Conservation (phyloP, 2,797 vertebrate genomes). For the Typhlichthys eigenmanni region DNA sequence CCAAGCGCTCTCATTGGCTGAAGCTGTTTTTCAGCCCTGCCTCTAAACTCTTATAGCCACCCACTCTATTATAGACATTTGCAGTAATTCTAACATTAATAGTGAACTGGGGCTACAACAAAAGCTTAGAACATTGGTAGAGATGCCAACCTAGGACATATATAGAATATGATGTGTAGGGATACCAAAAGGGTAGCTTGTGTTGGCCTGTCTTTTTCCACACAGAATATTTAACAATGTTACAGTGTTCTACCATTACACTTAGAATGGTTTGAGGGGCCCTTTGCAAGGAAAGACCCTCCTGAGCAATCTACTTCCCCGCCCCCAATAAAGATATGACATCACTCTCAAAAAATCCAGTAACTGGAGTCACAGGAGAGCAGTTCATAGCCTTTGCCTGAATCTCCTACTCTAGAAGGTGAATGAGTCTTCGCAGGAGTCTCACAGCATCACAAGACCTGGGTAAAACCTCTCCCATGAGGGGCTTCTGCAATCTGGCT, state of each 20-base stretch:
- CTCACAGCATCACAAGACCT: conserved; percentile 59
- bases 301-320: conserved; percentile 51
- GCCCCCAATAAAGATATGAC: conserved; percentile 68
- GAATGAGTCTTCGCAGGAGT: conserved; percentile 42
- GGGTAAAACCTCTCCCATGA: conserved; percentile 48
- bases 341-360: conserved; percentile 71
- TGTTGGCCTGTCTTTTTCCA: too few species aligned
- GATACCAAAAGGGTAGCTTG: too few species aligned
- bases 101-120: too few species aligned
- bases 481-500: conserved; percentile 39
- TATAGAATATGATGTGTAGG: too few species aligned
- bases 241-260: conserved; percentile 51
- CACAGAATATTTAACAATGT: conserved; percentile 17
- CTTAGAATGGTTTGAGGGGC: conserved; percentile 61
- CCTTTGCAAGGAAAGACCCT: conserved; percentile 53
- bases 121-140: too few species aligned
- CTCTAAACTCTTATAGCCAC: too few species aligned
- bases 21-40: too few species aligned
- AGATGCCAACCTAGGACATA: too few species aligned
- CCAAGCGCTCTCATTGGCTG: too few species aligned
- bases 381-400: conserved; percentile 47
- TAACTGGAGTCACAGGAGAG: conserved; percentile 29
- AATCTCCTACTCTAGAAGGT: conserved; percentile 38
- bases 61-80: too few species aligned
- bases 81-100: too few species aligned